These are phyloP conservation scores for Trichogramma pretiosum DNA, from an alignment of 1,140 invertebrate species.

Conservation along the genomic window DNA sequence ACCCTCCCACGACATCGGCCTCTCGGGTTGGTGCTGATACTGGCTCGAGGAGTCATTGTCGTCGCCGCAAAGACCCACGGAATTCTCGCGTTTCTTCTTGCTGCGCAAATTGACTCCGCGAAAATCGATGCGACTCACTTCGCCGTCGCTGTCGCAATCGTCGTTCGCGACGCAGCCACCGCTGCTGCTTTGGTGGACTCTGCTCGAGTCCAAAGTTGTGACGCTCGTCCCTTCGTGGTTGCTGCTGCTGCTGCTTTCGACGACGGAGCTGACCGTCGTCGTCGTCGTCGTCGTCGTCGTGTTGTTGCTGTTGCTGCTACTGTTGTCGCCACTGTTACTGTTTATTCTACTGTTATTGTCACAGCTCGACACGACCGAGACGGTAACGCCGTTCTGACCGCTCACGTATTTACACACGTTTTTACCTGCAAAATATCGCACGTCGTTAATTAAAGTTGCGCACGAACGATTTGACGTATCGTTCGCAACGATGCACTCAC, in stretches of 20 bases:
- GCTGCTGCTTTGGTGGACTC: conserved; percentile 23
- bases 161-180: conserved; percentile 43
- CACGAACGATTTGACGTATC: not conserved
- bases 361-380: conserved; percentile 41
- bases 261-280: conserved; percentile 9
- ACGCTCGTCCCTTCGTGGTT: conserved; percentile 50
- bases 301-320: not conserved
- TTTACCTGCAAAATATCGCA: conserved; percentile 28
- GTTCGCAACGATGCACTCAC: conserved; percentile 21
- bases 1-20: conserved; percentile 88
- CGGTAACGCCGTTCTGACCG: conserved; percentile 42
- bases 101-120: conserved; percentile 48
- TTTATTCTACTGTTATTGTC: conserved; percentile 18
- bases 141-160: conserved; percentile 45
- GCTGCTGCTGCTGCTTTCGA: conserved; percentile 29
- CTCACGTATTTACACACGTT: conserved; percentile 41
- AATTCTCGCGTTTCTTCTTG: conserved; percentile 44
- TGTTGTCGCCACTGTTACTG: conserved; percentile 25
- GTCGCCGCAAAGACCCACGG: conserved; percentile 19
- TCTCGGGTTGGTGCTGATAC: conserved; percentile 48
- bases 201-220: conserved; percentile 48
- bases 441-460: not conserved
- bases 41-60: conserved; percentile 32
- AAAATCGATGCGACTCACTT: conserved; percentile 51
- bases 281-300: conserved; percentile 13